Conservation (phyloP, 2,113 vertebrate genomes). For the Rhinogobius similis region DNA sequence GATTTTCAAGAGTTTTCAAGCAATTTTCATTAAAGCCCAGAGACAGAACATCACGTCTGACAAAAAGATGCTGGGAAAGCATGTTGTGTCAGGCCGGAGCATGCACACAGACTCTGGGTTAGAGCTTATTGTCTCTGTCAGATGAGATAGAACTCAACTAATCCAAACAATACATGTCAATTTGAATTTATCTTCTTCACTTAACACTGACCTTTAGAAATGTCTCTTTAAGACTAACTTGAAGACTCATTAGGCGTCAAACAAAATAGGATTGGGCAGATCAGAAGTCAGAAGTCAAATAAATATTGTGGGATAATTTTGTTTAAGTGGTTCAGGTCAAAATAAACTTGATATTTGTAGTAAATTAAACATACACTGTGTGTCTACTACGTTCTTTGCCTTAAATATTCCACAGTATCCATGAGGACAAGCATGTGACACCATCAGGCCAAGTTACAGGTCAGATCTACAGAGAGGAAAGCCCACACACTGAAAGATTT, state of each 20-base stretch:
- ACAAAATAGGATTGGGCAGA: background rate
- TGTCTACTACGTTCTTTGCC: too few relatives aligned
- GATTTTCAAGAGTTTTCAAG: constrained; percentile 64
- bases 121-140: constrained; percentile 28
- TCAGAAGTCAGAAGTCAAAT: background rate
- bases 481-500: too few relatives aligned
- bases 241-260: background rate
- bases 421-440: background rate
- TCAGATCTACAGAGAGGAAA: background rate
- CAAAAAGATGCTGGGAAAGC: constrained; percentile 43
- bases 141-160: constrained; percentile 22
- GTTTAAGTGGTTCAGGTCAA: background rate
- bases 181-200: background rate
- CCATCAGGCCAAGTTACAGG: background rate
- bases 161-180: constrained; percentile 2
- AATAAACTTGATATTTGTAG: background rate
- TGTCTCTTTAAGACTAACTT: background rate
- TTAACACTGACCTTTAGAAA: background rate
- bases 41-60: constrained; percentile 60
- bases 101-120: constrained; percentile 22
- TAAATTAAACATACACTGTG: background rate
- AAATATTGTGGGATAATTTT: background rate
- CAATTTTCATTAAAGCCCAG: constrained; percentile 61
- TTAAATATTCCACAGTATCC: too few relatives aligned
- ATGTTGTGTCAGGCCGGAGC: constrained; percentile 34